Base-by-base conservation (phyloP, 1,140 invertebrate species). In the Asbolus verrucosus region DNA sequence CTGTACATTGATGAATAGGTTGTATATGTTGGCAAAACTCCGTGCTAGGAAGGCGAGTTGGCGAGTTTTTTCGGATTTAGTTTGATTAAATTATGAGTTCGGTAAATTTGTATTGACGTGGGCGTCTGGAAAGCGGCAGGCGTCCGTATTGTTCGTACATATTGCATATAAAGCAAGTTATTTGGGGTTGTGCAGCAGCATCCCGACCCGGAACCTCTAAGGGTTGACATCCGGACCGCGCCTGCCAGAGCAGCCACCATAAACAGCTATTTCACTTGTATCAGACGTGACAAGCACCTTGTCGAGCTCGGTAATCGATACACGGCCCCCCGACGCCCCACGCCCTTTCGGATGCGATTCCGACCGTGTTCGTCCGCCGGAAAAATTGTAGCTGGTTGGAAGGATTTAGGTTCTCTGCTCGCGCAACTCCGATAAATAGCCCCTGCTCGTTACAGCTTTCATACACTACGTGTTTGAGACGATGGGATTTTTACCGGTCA, bases 221-320 rank as follows among this genome's bases (percentile, higher is more conserved):
- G 65, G 36, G 65, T 67, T 67, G 65, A 67, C 65, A 67, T 67
- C 65, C 65, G 65, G 65, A 71, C 69, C 69, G 71, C 71, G 65
- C 68, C 73, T 59, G 46, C 50, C 30, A 43, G 41, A 61, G 66
- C 66, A 70, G 67, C 67, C 72, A 71, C 69, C 67, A 73, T 71
- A 73, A 73, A 73, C 74, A 73, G 74, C 74, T 69, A 75, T 75
- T 75, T 75, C 74, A 73, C 74, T 75, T 75, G 73, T 75, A 75
- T 75, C 72, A 73, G 72, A 75, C 72, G 74, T 75, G 74, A 75
- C 74, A 71, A 75, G 72, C 74, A 75, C 74, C 74, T 75, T 75
- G 74, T 75, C 74, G 72, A 70, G 71, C 71, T 65, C 66, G 69
- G 74, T 73, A 75, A 75, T 75, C 74, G 74, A 75, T 75, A 75